A percentile compares a stretch with the other conserved stretches of the same genome.
These are phyloP conservation scores for Acleris emargana DNA, from an alignment of 2,888 invertebrate genomes.

Conservation along the genomic window DNA sequence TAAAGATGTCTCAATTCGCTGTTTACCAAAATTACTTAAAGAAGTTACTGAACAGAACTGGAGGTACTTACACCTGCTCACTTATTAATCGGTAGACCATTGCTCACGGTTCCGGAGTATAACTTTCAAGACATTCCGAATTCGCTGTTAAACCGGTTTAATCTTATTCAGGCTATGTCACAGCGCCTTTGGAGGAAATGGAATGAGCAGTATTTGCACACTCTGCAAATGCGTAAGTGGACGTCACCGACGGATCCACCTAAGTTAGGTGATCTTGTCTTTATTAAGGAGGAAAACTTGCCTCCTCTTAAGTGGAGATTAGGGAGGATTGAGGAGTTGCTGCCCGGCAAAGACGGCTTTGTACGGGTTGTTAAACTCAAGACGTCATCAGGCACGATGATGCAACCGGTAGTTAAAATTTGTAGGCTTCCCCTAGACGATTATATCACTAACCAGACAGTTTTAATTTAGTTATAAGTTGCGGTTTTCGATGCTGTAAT, in stretches of 20 bases:
- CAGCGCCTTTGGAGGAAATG: slow-evolving; percentile 39
- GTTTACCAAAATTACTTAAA: too few species aligned
- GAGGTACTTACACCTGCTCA: slow-evolving; percentile 38
- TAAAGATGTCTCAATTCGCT: too few species aligned
- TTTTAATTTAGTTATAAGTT: slow-evolving; percentile 1
- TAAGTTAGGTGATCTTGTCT: too few species aligned
- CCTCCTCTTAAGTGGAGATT: neutral
- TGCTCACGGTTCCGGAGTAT: slow-evolving; percentile 37
- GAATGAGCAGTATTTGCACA: slow-evolving; percentile 28
- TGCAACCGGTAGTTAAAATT: slow-evolving; percentile 5
- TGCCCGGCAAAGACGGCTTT: neutral
- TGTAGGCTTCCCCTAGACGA: slow-evolving; percentile 2
- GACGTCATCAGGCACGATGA: slow-evolving; percentile 1
- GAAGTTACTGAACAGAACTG: too few species aligned
- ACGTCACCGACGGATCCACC: slow-evolving; percentile 5
- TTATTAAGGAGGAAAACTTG: too few species aligned
- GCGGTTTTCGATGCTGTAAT: neutral
- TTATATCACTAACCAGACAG: neutral
- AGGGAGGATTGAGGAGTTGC: neutral
- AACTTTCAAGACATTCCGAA: slow-evolving; percentile 19
- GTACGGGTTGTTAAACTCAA: neutral
- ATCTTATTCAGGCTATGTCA: slow-evolving; percentile 28
- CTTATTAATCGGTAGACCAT: slow-evolving; percentile 38
- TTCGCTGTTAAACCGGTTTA: slow-evolving; percentile 37
- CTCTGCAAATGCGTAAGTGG: neutral